Conservation (phyloP, 2,113 vertebrate genomes). For the Rattus rattus region DNA sequence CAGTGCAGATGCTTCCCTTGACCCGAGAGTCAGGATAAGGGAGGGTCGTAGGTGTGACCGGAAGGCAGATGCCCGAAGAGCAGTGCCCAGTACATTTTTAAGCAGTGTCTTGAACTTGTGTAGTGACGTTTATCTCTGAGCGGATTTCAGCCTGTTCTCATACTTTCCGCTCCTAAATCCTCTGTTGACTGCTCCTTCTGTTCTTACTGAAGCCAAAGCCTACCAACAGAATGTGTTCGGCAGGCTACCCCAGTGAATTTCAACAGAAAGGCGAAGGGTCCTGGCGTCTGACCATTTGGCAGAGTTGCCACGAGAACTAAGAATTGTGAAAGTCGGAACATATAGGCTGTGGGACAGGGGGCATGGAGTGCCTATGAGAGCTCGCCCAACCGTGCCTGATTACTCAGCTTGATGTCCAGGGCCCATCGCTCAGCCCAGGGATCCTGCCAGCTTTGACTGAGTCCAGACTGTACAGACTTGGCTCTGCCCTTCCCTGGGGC, state of each 20-base stretch:
- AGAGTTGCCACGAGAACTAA: not conserved
- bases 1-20: not conserved
- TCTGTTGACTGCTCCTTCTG: accelerated
- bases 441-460: not conserved
- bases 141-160: not conserved
- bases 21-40: not conserved
- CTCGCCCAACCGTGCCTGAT: not conserved
- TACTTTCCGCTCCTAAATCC: not conserved
- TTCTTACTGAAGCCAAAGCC: not conserved
- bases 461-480: not conserved
- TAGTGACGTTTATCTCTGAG: not conserved
- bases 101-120: not conserved
- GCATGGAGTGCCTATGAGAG: too few relatives aligned
- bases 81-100: not conserved
- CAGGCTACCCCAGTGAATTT: not conserved
- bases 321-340: not conserved
- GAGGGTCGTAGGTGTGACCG: not conserved
- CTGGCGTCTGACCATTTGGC: not conserved
- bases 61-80: not conserved
- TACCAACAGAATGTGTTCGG: not conserved
- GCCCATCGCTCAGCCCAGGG: not conserved
- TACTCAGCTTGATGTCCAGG: accelerated
- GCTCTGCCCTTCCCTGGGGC: not conserved
- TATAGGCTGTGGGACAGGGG: accelerated
- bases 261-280: not conserved